phyloP scores from a whole-genome alignment of 64 coral and sea anemone genomes.

The Montipora cactus region DNA sequence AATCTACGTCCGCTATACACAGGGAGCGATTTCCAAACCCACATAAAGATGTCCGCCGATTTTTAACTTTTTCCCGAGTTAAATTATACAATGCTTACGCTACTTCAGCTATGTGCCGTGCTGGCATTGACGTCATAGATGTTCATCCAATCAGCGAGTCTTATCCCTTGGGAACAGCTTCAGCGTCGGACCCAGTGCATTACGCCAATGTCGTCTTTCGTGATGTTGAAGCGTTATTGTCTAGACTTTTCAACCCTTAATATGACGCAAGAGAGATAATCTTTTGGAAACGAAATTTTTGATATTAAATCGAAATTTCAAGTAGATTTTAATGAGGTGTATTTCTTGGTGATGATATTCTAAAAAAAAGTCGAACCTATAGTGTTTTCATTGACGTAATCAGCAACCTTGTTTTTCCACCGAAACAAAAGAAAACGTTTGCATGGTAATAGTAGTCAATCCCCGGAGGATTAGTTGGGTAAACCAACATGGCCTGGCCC shows the following conservation, averaged over 20 bases:
- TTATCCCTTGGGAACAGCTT: slow-evolving; percentile 80
- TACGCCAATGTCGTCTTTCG: slow-evolving; percentile 71
- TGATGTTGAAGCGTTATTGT: slow-evolving; percentile 50
- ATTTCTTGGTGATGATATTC: no score
- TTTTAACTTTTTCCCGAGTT: slow-evolving; percentile 79
- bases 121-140: slow-evolving; percentile 83
- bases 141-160: slow-evolving; percentile 88
- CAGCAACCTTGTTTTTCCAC: no score
- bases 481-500: no score
- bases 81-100: slow-evolving; percentile 89
- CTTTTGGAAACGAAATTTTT: neutral
- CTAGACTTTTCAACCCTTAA: slow-evolving; percentile 40
- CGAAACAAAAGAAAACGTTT: no score
- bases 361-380: no score
- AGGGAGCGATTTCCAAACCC: slow-evolving; percentile 81
- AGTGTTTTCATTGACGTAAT: no score
- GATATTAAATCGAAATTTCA: no score
- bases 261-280: neutral
- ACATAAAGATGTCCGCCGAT: slow-evolving; percentile 87
- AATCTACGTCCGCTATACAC: slow-evolving; percentile 79
- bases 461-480: no score
- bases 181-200: slow-evolving; percentile 81
- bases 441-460: no score
- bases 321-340: no score
- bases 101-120: slow-evolving; percentile 80